A percentile compares a stretch with the other conserved stretches of the same genome.
These are phyloP conservation scores for Steatornis caripensis DNA, from an alignment of 2,113 vertebrate genomes.

Conservation along the genomic window DNA sequence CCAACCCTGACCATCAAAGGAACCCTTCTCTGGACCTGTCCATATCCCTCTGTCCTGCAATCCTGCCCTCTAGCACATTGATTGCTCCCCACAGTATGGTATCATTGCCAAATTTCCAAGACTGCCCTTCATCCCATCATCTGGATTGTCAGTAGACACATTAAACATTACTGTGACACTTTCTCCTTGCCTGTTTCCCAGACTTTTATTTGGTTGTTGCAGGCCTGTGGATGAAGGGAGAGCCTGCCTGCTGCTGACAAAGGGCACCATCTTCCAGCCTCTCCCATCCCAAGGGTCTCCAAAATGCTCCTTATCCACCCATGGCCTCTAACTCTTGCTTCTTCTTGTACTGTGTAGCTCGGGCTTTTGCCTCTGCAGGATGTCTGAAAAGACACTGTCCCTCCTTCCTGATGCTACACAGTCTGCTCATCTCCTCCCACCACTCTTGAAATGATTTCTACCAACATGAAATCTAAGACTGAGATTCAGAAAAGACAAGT, in stretches of 20 bases:
- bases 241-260: not conserved
- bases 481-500: not conserved
- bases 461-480: not conserved
- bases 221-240: not conserved
- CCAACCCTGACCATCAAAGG: not conserved
- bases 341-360: not conserved
- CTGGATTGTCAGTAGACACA: not conserved
- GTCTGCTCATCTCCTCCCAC: not conserved
- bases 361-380: not conserved
- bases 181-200: not conserved
- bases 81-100: not conserved
- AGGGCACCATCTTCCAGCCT: not conserved
- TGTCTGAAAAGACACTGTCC: not conserved
- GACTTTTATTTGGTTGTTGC: not conserved
- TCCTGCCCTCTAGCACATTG: not conserved
- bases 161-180: not conserved
- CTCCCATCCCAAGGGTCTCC: not conserved
- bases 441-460: not conserved
- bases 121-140: not conserved
- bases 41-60: not conserved
- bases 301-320: not conserved
- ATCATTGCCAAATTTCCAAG: not conserved
- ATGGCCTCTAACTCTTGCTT: not conserved
- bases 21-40: not conserved
- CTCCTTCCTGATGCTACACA: not conserved